Conservation (phyloP, 2,113 vertebrate species). For the Probosciger aterrimus region DNA sequence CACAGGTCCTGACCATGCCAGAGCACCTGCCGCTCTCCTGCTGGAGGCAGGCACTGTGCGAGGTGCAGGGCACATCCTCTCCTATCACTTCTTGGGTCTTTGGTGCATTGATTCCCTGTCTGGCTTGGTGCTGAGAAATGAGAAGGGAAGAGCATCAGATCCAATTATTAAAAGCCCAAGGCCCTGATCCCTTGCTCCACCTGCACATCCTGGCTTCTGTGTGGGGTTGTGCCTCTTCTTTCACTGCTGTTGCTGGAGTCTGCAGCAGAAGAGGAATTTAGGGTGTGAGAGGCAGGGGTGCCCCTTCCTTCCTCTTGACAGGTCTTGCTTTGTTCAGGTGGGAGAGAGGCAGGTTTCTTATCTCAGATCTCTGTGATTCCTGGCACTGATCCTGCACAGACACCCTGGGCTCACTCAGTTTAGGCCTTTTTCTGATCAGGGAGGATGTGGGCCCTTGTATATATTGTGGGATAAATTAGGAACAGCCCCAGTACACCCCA, state of each 20-base stretch:
- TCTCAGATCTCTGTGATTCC: neutral
- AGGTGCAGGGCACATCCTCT: fast-evolving
- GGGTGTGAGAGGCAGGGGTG: neutral
- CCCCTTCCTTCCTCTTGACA: neutral
- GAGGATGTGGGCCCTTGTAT: fast-evolving
- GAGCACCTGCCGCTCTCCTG: fast-evolving
- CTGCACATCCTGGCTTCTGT: fast-evolving
- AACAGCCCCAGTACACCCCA: fast-evolving
- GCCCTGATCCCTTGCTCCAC: fast-evolving
- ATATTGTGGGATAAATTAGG: neutral
- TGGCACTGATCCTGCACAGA: neutral
- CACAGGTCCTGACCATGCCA: fast-evolving
- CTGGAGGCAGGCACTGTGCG: fast-evolving
- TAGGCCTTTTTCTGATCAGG: neutral
- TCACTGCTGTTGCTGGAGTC: neutral
- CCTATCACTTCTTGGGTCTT: neutral
- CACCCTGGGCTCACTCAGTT: fast-evolving
- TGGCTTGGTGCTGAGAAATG: fast-evolving
- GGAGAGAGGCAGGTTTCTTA: neutral
- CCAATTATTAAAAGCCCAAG: fast-evolving
- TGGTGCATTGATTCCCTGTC: neutral
- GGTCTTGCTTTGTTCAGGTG: neutral
- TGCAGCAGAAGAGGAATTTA: neutral
- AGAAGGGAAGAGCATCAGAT: neutral
- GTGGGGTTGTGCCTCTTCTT: neutral